Base-by-base conservation (phyloP, 2,113 vertebrate genomes). In the Narcine bancroftii region DNA sequence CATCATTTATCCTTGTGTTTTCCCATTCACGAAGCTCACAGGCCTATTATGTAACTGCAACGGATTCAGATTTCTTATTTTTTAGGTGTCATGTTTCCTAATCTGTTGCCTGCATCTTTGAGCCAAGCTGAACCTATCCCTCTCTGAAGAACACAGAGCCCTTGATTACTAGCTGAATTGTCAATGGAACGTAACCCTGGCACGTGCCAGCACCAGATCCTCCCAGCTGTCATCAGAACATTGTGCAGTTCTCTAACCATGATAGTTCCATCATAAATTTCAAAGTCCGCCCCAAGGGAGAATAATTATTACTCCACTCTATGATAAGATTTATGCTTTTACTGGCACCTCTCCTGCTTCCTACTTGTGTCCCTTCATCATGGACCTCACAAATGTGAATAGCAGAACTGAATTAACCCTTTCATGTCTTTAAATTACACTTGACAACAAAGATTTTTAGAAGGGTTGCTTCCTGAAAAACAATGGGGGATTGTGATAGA, bases 211-310 rank as follows among this genome's bases (percentile, higher is more conserved):
- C n/a, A 36, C 53, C 81, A 87, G 81, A 60, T 83, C 81, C 81
- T 87, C 81, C 81, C 81, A 87, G 81, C 81, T 87, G 33, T 87
- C 81, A 87, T 60, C 53, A 36, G 53, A 53, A 87, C 29, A 39
- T 87, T 87, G 81, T 87, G 81, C 81, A 87, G 81, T 87, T 87
- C 81, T 87, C 36, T 87, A 87, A 87, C 53, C 15, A n/a, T 87
- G 81, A 60, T 60, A n/a, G 53, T 87, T 75, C 81, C 29, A n/a
- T 87, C 81, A 87, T 87, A 87, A 87, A 60, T 87, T 87, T 87
- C 81, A 87, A 87, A 87, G 81, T 87, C 53, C 53, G 81, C 81
- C 81, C 81, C 36, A n/a, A 87, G 53, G 81, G 81, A 87, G 81
- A 87, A n/a, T 39, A 87, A 87, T 87, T 87, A 87, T 87, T 87